Evolutionary conservation across 2,113 vertebrate species (phyloP).

Genomic region (Lepus americanus): DNA sequence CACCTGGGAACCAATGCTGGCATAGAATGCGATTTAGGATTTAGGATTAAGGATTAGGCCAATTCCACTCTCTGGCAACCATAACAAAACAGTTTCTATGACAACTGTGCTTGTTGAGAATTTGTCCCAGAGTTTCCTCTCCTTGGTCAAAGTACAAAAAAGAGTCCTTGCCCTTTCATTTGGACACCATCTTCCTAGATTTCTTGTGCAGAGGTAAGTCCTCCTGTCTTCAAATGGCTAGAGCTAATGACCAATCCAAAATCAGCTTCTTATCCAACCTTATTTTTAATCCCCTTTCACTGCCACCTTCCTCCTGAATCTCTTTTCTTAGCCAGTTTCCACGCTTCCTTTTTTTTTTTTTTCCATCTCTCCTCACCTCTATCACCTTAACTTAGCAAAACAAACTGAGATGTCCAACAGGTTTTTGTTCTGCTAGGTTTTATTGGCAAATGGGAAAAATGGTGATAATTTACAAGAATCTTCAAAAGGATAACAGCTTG

Average conservation of each 20-base stretch:
- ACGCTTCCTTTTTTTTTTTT: not conserved
- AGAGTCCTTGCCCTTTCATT: not conserved
- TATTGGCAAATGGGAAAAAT: not conserved
- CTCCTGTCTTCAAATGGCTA: not conserved
- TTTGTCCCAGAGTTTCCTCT: not conserved
- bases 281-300: not conserved
- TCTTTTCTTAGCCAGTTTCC: not conserved
- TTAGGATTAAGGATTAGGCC: no score
- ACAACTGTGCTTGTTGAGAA: not conserved
- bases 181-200: not conserved
- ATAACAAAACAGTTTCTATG: not conserved
- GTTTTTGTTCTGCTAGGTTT: not conserved
- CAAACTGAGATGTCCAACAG: not conserved
- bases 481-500: not conserved
- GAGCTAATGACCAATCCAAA: not conserved
- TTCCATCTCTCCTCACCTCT: not conserved
- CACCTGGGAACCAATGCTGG: not conserved
- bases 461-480: constrained; percentile 40
- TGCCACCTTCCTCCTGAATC: not conserved
- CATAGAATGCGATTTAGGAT: no score
- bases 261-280: not conserved
- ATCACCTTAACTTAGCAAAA: not conserved
- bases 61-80: not conserved
- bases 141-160: not conserved
- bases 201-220: not conserved